Base-by-base conservation (phyloP, 2,113 vertebrate genomes). In the Phylloscopus whistleri region DNA sequence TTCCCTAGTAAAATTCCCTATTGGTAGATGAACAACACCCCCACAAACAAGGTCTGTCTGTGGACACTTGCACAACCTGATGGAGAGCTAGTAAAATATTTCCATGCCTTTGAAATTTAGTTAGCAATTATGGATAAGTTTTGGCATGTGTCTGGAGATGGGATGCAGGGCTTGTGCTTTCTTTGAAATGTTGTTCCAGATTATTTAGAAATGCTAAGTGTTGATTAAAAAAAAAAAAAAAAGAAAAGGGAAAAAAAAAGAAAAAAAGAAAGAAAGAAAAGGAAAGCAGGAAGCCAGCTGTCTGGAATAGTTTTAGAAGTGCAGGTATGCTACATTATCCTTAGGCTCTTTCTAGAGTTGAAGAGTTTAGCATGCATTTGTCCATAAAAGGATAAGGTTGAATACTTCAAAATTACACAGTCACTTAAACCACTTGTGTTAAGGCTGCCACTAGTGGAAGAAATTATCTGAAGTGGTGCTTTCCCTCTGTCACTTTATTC, bases 71-170 rank as follows among this genome's bases (percentile, higher is more conserved):
- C 60, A 77, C 69, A 93, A 76, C 68, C 75, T 94, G 95, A 78
- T 1, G 4, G 51, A 60, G 62, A 90, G 24, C 62, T 77, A 69
- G 46, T 92, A 46, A 72, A 84, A 10, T 82, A 89, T 94, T 93
- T 95, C 88, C 92, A 92, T 89, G 72, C 60, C 88, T 95, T 95
- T 96, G 87, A 97, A 93, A 95, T 83, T 76, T 77, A 83, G 62
- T 90, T 81, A 66, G 74, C 87, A 93, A 21, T 87, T 87, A 77
- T 87, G 75, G 78, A 43, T 95, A 90, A 84, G 92, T 96, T 96
- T 95, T 93, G 89, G 72, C 89, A 84, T 92, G 86, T 75, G 66
- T 74, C 62, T 93, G 68, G 56, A 86, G 82, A 83, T 75, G 55
- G 48, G 78, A 60, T 63, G 41, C 30, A 55, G 62, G 90, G 43